phyloP scores from a whole-genome alignment of 30 jellyfish, hydroid and myxozoan species.

The Hydractinia symbiolongicarpus region DNA sequence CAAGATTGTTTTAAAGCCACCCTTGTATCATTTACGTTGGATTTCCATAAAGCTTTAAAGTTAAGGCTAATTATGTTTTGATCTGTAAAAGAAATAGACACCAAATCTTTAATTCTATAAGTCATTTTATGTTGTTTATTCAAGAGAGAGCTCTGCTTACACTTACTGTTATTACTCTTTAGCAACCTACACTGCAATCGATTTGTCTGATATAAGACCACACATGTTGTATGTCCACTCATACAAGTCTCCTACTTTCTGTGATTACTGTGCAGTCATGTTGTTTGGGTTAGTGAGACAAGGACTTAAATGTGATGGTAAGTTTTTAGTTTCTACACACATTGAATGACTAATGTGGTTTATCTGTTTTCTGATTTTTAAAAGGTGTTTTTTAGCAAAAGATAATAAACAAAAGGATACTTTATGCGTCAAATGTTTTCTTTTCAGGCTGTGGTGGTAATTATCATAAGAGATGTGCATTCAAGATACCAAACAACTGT shows the following conservation, averaged over 20 bases:
- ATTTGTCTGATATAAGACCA: slow-evolving; percentile 58
- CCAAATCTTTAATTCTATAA: no score
- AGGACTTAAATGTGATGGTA: slow-evolving; percentile 96
- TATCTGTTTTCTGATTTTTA: background rate
- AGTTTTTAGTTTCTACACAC: background rate
- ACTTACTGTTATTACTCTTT: no score
- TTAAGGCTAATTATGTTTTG: no score
- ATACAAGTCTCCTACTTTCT: slow-evolving; percentile 77
- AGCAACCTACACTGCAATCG: slow-evolving; percentile 47
- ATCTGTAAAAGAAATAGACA: no score
- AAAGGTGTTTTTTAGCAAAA: background rate
- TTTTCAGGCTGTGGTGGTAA: slow-evolving; percentile 90
- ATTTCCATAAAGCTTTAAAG: background rate
- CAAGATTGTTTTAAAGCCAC: no score
- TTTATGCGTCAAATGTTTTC: background rate
- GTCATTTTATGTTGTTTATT: no score
- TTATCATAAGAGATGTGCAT: slow-evolving; percentile 86
- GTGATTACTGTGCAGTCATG: slow-evolving; percentile 95
- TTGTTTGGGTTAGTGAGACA: slow-evolving; percentile 92
- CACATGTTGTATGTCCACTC: slow-evolving; percentile 90
- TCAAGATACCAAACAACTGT: slow-evolving; percentile 87
- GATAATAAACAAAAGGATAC: background rate
- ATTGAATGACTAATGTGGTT: background rate
- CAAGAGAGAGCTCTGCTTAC: no score
- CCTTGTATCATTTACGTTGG: background rate